Conservation (phyloP, 1,140 invertebrate species). For the Caligus rogercresseyi region DNA sequence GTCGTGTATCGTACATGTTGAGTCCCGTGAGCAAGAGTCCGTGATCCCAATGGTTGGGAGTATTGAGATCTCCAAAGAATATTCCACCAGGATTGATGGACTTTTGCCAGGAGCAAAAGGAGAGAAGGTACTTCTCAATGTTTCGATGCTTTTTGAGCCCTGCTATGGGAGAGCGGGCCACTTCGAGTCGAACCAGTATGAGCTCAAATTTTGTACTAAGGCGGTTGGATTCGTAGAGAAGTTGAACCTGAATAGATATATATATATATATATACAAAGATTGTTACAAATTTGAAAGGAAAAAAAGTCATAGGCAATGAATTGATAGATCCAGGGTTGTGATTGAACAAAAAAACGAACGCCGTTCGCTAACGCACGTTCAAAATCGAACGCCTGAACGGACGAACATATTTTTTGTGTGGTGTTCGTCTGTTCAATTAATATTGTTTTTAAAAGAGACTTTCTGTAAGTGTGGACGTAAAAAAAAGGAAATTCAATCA, state of each 20-base stretch:
- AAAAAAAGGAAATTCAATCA: no score
- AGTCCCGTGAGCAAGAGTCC: slow-evolving; percentile 33
- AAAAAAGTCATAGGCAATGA: no score
- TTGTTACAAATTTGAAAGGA: no score
- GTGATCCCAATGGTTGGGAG: slow-evolving; percentile 34
- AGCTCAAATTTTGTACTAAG: slow-evolving; percentile 22
- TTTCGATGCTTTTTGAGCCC: slow-evolving; percentile 22
- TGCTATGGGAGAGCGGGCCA: slow-evolving; percentile 20
- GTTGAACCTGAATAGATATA: slow-evolving; percentile 23
- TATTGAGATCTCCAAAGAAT: background rate
- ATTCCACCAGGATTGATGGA: slow-evolving; percentile 22
- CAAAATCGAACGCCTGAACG: no score
- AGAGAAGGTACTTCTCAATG: slow-evolving; percentile 27
- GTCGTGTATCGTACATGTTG: slow-evolving; percentile 23
- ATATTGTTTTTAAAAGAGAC: no score
- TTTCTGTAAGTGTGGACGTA: no score
- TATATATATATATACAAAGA: slow-evolving; percentile 6
- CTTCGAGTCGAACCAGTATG: slow-evolving; percentile 24
- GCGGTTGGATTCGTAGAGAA: slow-evolving; percentile 24
- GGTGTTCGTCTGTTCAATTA: no score
- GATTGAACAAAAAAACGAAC: no score
- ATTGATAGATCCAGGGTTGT: no score
- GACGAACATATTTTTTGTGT: no score
- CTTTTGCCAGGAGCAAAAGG: slow-evolving; percentile 30
- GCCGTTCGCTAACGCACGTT: no score